These are phyloP conservation scores for Macaria notata DNA, from an alignment of 2,888 invertebrate species.

Conservation along the genomic window DNA sequence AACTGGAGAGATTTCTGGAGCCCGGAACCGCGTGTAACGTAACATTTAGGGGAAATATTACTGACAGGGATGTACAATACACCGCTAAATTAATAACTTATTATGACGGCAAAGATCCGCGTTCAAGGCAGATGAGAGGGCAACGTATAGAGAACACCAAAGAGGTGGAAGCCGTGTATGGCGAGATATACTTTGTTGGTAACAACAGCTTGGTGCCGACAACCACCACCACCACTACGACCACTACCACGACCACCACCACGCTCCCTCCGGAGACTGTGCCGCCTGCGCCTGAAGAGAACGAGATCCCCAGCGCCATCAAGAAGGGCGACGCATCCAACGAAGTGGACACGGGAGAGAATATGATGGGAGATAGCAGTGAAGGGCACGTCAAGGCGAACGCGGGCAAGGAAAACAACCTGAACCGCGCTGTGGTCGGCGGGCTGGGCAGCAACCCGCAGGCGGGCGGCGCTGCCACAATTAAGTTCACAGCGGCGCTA, in stretches of 20 bases:
- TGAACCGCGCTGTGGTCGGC: conserved; percentile 62
- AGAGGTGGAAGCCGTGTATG: conserved; percentile 87
- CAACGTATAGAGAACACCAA: conserved; percentile 85
- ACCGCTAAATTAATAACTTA: conserved; percentile 86
- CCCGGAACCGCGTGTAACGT: conserved; percentile 93
- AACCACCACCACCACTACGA: conserved; percentile 85
- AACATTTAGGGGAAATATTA: conserved; percentile 87
- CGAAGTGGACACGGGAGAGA: conserved; percentile 56
- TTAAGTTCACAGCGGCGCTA: conserved; percentile 47
- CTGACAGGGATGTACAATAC: conserved; percentile 89
- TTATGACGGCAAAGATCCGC: conserved; percentile 84
- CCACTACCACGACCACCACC: conserved; percentile 83
- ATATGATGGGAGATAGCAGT: conserved; percentile 57
- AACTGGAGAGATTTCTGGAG: conserved; percentile 85
- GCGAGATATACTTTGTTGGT: conserved; percentile 88
- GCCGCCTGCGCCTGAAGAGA: conserved; percentile 74
- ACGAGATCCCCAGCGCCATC: conserved; percentile 62
- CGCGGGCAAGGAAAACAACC: conserved; percentile 60
- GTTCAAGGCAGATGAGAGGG: conserved; percentile 83
- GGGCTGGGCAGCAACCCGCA: conserved; percentile 65
- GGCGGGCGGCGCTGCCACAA: conserved; percentile 40
- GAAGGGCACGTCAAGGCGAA: conserved; percentile 54
- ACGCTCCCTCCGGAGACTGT: conserved; percentile 76
- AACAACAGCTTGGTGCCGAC: conserved; percentile 91
- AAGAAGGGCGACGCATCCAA: conserved; percentile 50